Percentiles rank a stretch among this genome's conserved stretches.
Evolutionary conservation across 2,113 vertebrate genomes (phyloP).

Genomic region (Lycaon pictus): DNA sequence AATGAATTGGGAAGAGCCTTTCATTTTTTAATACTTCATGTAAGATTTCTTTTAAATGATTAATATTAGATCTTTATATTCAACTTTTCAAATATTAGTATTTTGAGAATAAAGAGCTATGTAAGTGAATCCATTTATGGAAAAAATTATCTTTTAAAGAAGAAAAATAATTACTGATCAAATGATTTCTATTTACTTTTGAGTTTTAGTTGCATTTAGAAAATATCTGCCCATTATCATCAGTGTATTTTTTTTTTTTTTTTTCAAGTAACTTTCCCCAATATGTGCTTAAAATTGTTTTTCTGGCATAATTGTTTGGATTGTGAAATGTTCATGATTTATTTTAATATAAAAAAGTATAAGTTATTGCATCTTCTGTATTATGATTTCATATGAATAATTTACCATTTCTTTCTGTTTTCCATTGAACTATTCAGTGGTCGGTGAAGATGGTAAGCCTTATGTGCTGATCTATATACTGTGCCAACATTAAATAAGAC

Average conservation of each 20-base stretch:
- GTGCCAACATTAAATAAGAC: conserved; percentile 87
- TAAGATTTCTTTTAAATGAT: conserved; percentile 34
- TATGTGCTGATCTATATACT: conserved; percentile 89
- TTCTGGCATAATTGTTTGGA: conserved; percentile 78
- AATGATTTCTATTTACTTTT: conserved; percentile 54
- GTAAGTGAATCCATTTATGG: conserved; percentile 5
- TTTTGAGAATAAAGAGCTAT: conserved; percentile 58
- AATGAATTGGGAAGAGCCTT: conserved; percentile 20
- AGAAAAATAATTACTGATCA: conserved; percentile 33
- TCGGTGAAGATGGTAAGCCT: conserved; percentile 97
- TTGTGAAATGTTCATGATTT: conserved; percentile 73
- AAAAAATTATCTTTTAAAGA: conserved; percentile 56
- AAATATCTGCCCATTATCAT: conserved; percentile 83
- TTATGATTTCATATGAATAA: conserved; percentile 88
- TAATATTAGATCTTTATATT: conserved; percentile 42
- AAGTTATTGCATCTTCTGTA: conserved; percentile 80
- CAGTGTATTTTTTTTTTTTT: conserved; percentile 64
- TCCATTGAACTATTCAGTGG: conserved; percentile 94
- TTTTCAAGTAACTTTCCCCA: conserved; percentile 71
- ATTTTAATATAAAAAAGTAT: conserved; percentile 70
- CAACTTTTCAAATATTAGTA: conserved; percentile 3
- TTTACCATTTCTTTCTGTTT: conserved; percentile 93
- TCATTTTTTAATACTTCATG: conserved; percentile 35
- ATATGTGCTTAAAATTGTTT: conserved; percentile 72
- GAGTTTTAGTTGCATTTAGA: conserved; percentile 73